Percentiles rank a stretch among this genome's conserved stretches.
These are phyloP conservation scores for Goniozus legneri DNA, from an alignment of 1,140 invertebrate genomes.

Conservation along the genomic window DNA sequence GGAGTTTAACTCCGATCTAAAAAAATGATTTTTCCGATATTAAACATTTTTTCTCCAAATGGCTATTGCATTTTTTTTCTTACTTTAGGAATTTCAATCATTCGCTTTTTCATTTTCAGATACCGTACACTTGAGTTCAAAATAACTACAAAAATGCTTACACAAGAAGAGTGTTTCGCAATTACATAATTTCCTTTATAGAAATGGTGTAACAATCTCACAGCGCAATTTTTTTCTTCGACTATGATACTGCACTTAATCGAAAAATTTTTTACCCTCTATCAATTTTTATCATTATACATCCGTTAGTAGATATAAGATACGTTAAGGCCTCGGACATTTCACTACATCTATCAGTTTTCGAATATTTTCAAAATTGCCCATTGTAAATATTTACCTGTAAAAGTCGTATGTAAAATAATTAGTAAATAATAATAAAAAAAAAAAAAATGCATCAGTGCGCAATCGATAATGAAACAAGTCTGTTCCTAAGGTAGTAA, in stretches of 20 bases:
- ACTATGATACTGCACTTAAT: no score
- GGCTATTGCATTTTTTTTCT: background rate
- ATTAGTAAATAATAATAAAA: background rate
- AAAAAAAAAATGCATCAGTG: no score
- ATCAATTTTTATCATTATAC: constrained; percentile 38
- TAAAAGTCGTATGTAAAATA: no score
- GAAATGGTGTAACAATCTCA: constrained; percentile 18
- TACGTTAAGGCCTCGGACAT: constrained; percentile 50
- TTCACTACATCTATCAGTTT: constrained; percentile 41
- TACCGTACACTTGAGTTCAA: no score
- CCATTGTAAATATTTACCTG: no score
- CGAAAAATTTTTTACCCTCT: constrained; percentile 18
- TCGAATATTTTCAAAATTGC: constrained; percentile 35
- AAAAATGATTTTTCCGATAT: constrained; percentile 19
- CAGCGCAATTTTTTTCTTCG: constrained; percentile 7
- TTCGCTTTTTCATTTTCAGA: background rate
- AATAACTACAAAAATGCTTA: no score
- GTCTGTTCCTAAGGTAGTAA: background rate
- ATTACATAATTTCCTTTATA: background rate
- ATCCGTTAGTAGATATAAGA: constrained; percentile 41
- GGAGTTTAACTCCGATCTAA: constrained; percentile 24
- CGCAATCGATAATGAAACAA: no score
- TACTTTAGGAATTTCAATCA: background rate
- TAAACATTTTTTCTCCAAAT: constrained; percentile 19
- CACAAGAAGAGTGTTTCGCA: no score